These are phyloP conservation scores for Apoda limacodes DNA, from an alignment of 2,888 invertebrate genomes.

Conservation along the genomic window DNA sequence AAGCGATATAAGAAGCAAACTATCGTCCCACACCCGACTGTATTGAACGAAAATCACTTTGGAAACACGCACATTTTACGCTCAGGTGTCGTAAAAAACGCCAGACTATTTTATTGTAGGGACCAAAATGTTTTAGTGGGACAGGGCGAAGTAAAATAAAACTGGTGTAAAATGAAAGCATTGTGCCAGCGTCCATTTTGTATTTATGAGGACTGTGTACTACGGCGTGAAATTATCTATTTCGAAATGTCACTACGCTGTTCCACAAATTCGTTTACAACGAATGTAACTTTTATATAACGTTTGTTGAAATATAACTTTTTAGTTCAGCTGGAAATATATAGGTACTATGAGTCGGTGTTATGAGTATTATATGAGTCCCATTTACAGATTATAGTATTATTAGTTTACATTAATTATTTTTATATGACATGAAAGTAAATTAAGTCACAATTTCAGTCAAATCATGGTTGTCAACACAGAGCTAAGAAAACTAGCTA, in stretches of 20 bases:
- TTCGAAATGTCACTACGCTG: conserved; percentile 20
- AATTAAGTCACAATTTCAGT: no score
- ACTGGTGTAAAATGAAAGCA: conserved; percentile 56
- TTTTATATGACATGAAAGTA: no score
- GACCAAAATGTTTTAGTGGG: conserved; percentile 54
- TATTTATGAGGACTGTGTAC: conserved; percentile 36
- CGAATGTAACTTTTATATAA: no score
- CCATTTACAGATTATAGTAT: no score
- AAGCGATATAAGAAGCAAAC: conserved; percentile 23
- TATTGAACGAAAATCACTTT: conserved; percentile 44
- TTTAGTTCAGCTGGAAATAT: no score
- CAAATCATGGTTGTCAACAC: no score
- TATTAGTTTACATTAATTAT: no score
- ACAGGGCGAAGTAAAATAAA: conserved; percentile 53
- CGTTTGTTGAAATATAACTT: no score
- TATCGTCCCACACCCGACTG: conserved; percentile 25
- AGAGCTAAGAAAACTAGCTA: no score
- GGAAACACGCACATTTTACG: conserved; percentile 36
- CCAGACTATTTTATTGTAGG: conserved; percentile 53
- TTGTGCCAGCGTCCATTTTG: conserved; percentile 40
- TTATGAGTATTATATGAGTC: no score
- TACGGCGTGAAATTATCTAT: conserved; percentile 33
- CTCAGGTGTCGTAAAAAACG: conserved; percentile 53
- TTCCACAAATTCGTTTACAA: background rate
- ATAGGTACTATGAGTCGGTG: no score